Conservation (phyloP, 2,888 invertebrate species). For the Tenthredo notha region DNA sequence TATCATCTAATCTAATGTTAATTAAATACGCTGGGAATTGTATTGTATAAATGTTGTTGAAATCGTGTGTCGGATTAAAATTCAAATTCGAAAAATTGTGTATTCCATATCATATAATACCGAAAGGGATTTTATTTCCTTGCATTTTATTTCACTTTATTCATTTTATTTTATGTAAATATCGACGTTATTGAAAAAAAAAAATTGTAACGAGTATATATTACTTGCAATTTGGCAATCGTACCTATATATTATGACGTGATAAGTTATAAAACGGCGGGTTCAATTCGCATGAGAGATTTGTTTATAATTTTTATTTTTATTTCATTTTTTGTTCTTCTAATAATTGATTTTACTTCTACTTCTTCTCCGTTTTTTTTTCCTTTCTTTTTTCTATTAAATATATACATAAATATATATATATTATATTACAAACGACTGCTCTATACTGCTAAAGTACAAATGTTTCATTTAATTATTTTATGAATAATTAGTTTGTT, state of each 20-base stretch:
- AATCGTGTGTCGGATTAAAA: conserved; percentile 30
- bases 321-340: neutral
- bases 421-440: conserved; percentile 76
- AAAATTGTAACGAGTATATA: neutral
- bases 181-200: neutral
- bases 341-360: neutral
- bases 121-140: neutral
- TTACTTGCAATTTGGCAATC: conserved; percentile 14
- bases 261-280: conserved; percentile 8
- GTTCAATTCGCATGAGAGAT: conserved; percentile 1
- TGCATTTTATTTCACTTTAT: neutral
- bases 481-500: conserved; percentile 68
- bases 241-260: neutral
- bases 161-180: neutral
- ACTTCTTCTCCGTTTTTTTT: neutral
- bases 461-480: conserved; percentile 78
- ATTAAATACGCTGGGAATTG: conserved; percentile 38
- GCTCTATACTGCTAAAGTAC: conserved; percentile 79
- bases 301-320: neutral
- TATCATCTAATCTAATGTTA: conserved; percentile 21
- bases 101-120: neutral
- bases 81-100: neutral
- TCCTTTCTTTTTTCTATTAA: conserved; percentile 40
- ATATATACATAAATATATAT: conserved; percentile 63
- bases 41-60: conserved; percentile 11